phyloP scores from a whole-genome alignment of 2,888 invertebrate genomes.

The Eulithis prunata region DNA sequence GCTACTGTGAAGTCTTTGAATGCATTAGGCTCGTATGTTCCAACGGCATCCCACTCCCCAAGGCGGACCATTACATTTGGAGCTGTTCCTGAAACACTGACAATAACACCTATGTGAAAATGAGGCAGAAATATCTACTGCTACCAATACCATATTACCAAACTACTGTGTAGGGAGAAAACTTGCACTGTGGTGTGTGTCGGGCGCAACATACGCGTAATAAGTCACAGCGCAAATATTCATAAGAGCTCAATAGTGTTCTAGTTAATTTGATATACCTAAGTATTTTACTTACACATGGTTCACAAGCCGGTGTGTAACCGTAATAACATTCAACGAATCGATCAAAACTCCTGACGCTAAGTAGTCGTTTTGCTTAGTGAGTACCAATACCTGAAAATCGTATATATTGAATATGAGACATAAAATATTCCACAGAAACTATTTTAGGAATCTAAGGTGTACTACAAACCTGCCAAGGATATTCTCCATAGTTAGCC shows the following conservation, averaged over 20 bases:
- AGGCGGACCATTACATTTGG: conserved; percentile 87
- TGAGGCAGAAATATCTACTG: not conserved
- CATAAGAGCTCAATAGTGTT: too few relatives aligned
- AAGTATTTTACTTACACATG: conserved; percentile 77
- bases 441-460: not conserved
- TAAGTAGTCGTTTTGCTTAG: conserved; percentile 85
- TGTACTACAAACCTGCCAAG: conserved; percentile 86
- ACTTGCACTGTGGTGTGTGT: too few relatives aligned
- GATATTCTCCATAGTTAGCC: conserved; percentile 88
- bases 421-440: not conserved
- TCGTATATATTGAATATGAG: not conserved
- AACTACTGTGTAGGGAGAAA: not conserved
- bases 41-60: conserved; percentile 90
- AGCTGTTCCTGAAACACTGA: conserved; percentile 74
- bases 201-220: too few relatives aligned
- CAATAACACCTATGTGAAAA: not conserved
- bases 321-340: conserved; percentile 88
- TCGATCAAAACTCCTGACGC: conserved; percentile 90
- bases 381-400: conserved; percentile 82
- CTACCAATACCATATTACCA: not conserved
- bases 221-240: too few relatives aligned
- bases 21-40: conserved; percentile 86
- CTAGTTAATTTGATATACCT: too few relatives aligned
- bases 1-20: conserved; percentile 85
- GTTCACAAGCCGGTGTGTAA: conserved; percentile 87